These are phyloP conservation scores for Protonibea diacanthus DNA, from an alignment of 2,797 vertebrate genomes.

Conservation along the genomic window DNA sequence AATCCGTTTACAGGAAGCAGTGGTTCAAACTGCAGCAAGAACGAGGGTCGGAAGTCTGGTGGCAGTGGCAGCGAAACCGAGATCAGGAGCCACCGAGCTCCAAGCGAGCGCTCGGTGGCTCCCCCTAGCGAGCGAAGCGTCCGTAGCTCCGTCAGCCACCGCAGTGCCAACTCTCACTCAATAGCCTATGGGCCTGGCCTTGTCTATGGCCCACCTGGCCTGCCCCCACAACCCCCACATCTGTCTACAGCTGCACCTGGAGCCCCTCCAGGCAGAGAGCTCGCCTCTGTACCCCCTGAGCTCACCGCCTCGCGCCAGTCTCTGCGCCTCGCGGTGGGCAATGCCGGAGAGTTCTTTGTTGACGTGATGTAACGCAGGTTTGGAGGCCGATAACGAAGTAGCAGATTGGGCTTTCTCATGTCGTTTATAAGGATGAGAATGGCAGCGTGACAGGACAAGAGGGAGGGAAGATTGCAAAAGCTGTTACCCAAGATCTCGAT, in stretches of 20 bases:
- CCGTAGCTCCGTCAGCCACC: slow-evolving; percentile 89
- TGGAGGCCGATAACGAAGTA: slow-evolving; percentile 43
- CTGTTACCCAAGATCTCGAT: slow-evolving; percentile 50
- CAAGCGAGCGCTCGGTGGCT: slow-evolving; percentile 87
- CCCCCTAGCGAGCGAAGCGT: slow-evolving; percentile 93
- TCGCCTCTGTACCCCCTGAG: slow-evolving; percentile 94
- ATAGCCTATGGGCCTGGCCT: slow-evolving; percentile 85
- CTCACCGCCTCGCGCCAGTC: slow-evolving; percentile 98
- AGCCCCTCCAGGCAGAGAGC: slow-evolving; percentile 92
- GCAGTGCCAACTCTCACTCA: slow-evolving; percentile 92
- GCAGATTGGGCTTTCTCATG: slow-evolving; percentile 53
- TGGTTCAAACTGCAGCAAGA: slow-evolving; percentile 95
- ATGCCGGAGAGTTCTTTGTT: slow-evolving; percentile 98
- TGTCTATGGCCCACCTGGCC: slow-evolving; percentile 91
- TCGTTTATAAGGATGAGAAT: slow-evolving; percentile 42
- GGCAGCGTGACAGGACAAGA: slow-evolving; percentile 38
- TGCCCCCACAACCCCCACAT: slow-evolving; percentile 90
- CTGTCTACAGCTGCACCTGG: slow-evolving; percentile 87
- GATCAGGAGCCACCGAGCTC: slow-evolving; percentile 90
- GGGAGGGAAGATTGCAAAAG: slow-evolving; percentile 50
- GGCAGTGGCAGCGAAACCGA: slow-evolving; percentile 94
- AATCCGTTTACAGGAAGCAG: slow-evolving; percentile 90
- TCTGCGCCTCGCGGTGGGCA: slow-evolving; percentile 98
- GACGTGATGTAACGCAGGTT: slow-evolving; percentile 94
- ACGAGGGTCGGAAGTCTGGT: slow-evolving; percentile 90